Evolutionary conservation across 1,140 invertebrate genomes (phyloP).

Genomic region (Elysia chlorotica): DNA sequence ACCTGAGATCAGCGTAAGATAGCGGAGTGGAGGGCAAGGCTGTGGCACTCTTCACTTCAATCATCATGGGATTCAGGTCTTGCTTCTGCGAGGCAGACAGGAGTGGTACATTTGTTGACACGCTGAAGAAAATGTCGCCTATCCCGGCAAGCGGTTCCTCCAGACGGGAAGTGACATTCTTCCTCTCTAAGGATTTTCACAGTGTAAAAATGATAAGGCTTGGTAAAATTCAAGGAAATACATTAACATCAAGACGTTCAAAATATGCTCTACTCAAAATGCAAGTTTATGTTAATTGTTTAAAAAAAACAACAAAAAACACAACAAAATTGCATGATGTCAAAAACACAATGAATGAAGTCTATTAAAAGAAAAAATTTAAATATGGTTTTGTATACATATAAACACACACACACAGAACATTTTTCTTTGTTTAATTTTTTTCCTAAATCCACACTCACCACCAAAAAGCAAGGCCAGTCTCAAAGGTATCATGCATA

Average conservation of each 20-base stretch:
- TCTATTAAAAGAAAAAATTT: too few relatives aligned
- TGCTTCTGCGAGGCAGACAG: constrained; percentile 49
- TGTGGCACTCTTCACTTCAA: constrained; percentile 51
- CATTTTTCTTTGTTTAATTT: too few relatives aligned
- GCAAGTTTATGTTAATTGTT: too few relatives aligned
- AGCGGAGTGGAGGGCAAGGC: constrained; percentile 54
- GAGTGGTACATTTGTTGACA: constrained; percentile 46
- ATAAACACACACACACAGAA: too few relatives aligned
- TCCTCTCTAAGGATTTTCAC: constrained; percentile 33
- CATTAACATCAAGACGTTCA: too few relatives aligned
- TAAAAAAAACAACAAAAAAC: too few relatives aligned
- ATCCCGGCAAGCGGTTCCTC: constrained; percentile 44
- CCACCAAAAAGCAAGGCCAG: constrained; percentile 53
- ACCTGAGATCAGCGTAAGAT: constrained; percentile 42
- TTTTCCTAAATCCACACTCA: too few relatives aligned
- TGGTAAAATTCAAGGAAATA: too few relatives aligned
- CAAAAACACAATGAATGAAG: too few relatives aligned
- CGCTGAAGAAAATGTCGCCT: constrained; percentile 54
- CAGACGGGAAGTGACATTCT: constrained; percentile 48
- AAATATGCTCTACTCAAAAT: too few relatives aligned
- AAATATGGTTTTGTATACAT: too few relatives aligned
- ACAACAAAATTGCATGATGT: too few relatives aligned
- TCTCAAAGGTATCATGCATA: constrained; percentile 50
- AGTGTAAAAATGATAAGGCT: background rate
- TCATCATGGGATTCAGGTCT: constrained; percentile 58